Evolutionary conservation across 1,140 invertebrate genomes (phyloP), one percentile per base, ranked within the genome.

Genomic region (Holcopasites calliopsidis): DNA sequence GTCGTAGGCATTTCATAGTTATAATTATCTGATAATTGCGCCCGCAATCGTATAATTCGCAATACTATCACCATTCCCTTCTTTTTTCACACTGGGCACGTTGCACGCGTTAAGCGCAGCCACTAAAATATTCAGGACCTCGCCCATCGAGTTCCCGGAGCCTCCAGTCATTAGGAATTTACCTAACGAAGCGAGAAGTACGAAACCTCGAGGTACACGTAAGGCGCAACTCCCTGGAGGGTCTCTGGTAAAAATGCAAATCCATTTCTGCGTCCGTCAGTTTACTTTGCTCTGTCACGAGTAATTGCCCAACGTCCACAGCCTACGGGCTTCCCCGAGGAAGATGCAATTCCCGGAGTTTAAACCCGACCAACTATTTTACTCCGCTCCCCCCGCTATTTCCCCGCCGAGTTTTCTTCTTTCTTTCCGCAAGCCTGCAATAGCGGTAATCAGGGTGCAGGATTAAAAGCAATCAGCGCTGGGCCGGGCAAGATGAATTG

Each of bases 281-380:
- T 76, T 76, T 76, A 62, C 74, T 76, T 71, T 61, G 57, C 65
- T 70, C 74, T 66, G 74, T 76, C 74, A 71, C 55, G 74, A 71
- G 74, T 76, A 76, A 76, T 76, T 76, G 74, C 66, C 74, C 66
- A 71, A 61, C 74, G 74, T 76, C 66, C 74, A 71, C 68, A 76
- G 74, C 74, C 68, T 58, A 76, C 65, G 66, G 68, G 74, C 40
- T 76, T 76, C 42, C 26, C 68, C 31, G n/a, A 16, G 55, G 74
- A 54, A 62, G 74, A 71, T 61, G 68, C 55, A 76, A 61, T 76
- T 76, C 66, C 44, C 42, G 44, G 74, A 76, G 66, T 76, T 71
- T 76, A 76, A 76, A 60, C 57, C 47, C 68, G 65, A 54, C 68
- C 26, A 71, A 76, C 50, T 76, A 68, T 71, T 70, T 76, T 57